Evolutionary conservation across 2,797 vertebrate species (phyloP).

Genomic region (Takifugu ocellatus): DNA sequence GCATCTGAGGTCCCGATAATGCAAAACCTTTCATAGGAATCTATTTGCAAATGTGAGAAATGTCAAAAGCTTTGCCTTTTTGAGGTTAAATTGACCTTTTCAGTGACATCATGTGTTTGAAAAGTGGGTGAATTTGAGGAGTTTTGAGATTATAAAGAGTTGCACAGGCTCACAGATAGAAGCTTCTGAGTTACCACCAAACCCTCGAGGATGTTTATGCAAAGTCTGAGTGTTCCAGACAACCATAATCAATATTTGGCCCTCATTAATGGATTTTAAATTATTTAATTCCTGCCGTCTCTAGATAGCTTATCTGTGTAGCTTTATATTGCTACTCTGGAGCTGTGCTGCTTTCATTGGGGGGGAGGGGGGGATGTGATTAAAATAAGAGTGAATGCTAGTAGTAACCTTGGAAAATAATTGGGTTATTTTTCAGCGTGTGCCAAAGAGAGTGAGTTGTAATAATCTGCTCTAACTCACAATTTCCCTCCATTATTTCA

Average conservation of each 20-base stretch:
- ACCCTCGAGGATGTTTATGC: conserved; percentile 22
- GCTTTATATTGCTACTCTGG: conserved; percentile 27
- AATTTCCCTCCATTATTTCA: conserved; percentile 53
- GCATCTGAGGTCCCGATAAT: too few species aligned
- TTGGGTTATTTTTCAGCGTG: conserved; percentile 60
- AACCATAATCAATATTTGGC: conserved; percentile 43
- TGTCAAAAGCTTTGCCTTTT: too few species aligned
- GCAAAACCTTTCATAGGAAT: too few species aligned
- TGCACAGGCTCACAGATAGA: background rate
- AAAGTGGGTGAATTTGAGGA: background rate
- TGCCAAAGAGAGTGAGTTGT: conserved; percentile 50
- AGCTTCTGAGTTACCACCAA: conserved; percentile 16
- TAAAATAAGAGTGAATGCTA: conserved; percentile 43
- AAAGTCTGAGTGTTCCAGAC: conserved; percentile 31
- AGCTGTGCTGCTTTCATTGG: conserved; percentile 28
- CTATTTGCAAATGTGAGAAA: too few species aligned
- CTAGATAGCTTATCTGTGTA: conserved; percentile 36
- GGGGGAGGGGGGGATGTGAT: conserved; percentile 29
- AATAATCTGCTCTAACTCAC: conserved; percentile 54
- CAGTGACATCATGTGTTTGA: too few species aligned
- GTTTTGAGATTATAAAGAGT: background rate
- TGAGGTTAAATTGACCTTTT: too few species aligned
- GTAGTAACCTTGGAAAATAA: conserved; percentile 61
- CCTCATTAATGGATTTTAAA: conserved; percentile 47
- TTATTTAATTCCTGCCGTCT: conserved; percentile 43